Evolutionary conservation across 2,797 vertebrate genomes (phyloP).

Genomic region (Cygnus olor): DNA sequence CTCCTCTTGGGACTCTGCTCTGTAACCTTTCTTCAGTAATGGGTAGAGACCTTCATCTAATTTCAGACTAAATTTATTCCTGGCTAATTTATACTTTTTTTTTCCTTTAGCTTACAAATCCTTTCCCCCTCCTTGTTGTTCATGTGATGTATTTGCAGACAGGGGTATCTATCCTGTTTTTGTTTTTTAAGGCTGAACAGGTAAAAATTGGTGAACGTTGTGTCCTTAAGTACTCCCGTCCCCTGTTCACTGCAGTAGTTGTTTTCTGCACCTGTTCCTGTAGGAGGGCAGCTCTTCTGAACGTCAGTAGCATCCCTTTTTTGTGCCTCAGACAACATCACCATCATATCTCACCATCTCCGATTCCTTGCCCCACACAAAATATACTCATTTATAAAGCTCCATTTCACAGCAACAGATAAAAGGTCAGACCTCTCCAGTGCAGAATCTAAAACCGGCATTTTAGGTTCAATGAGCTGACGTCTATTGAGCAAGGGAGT

Average conservation of each 20-base stretch:
- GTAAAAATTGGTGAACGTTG: too few relatives aligned
- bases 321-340: neutral
- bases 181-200: neutral
- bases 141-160: neutral
- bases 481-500: neutral
- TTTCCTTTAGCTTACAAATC: neutral
- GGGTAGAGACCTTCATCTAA: neutral
- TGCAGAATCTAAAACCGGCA: neutral
- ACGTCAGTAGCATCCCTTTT: neutral
- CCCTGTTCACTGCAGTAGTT: rapidly evolving
- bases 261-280: neutral
- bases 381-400: neutral
- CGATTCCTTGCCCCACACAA: neutral
- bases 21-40: neutral
- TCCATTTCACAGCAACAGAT: neutral
- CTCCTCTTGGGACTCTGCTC: conserved; percentile 14
- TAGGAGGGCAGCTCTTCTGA: neutral
- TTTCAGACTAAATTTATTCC: neutral
- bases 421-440: neutral
- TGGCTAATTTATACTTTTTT: neutral
- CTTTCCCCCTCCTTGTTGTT: neutral
- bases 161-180: neutral
- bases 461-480: neutral
- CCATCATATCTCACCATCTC: neutral
- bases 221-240: neutral